phyloP scores from a whole-genome alignment of 2,113 vertebrate genomes.

The Taurulus bubalis region DNA sequence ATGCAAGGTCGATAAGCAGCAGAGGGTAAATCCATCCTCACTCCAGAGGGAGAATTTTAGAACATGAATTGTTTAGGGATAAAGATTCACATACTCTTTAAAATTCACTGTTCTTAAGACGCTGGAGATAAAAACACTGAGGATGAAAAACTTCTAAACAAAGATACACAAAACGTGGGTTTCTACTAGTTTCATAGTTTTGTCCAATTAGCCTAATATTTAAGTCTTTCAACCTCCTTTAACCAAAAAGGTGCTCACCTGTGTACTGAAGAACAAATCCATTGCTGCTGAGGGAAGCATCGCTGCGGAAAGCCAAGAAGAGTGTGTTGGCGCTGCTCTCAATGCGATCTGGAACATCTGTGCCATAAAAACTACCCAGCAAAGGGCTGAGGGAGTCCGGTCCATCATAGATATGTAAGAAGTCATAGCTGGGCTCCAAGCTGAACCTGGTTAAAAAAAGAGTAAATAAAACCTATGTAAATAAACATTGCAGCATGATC shows the following conservation, averaged over 20 bases:
- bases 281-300: constrained; percentile 93
- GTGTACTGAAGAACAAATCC: constrained; percentile 97
- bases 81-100: constrained; percentile 30
- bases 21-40: constrained; percentile 56
- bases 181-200: neutral
- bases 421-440: constrained; percentile 97
- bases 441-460: constrained; percentile 88
- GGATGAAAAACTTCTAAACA: neutral
- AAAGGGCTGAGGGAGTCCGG: constrained; percentile 93
- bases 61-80: constrained; percentile 51
- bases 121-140: constrained; percentile 7
- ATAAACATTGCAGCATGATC: neutral
- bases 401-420: constrained; percentile 96
- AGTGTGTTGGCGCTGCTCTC: constrained; percentile 97
- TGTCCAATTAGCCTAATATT: neutral
- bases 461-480: neutral
- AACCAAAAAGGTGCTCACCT: constrained; percentile 79
- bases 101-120: constrained; percentile 35
- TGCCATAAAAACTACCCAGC: constrained; percentile 95
- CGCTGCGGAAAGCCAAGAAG: constrained; percentile 97
- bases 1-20: constrained; percentile 63
- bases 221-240: neutral
- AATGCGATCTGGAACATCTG: constrained; percentile 91
- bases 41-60: constrained; percentile 43
- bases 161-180: neutral